Conservation (phyloP, 2,113 vertebrate genomes). For the Phylloscopus trochiloides region DNA sequence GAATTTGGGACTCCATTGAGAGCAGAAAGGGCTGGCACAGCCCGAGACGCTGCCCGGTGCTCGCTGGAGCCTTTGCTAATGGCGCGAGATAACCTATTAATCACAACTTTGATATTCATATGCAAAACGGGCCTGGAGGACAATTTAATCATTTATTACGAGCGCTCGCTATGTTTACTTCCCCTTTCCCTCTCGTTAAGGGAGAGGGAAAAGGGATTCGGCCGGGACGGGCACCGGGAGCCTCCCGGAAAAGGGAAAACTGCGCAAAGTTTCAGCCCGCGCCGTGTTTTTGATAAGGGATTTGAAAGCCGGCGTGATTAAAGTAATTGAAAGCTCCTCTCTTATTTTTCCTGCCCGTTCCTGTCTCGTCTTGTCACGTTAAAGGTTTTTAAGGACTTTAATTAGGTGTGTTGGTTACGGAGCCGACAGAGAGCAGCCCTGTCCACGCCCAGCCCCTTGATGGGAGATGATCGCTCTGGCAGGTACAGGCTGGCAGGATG, state of each 20-base stretch:
- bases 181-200: not conserved
- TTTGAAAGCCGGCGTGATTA: slow-evolving; percentile 5
- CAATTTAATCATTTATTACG: slow-evolving; percentile 59
- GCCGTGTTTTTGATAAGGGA: not conserved
- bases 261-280: not conserved
- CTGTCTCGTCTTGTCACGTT: slow-evolving; percentile 64
- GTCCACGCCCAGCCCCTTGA: slow-evolving; percentile 65
- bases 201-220: not conserved
- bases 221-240: not conserved
- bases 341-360: slow-evolving; percentile 42
- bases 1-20: slow-evolving; percentile 29
- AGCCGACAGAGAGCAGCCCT: slow-evolving; percentile 65
- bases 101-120: slow-evolving; percentile 52
- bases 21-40: slow-evolving; percentile 42
- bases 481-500: slow-evolving; percentile 68
- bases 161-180: slow-evolving; percentile 26
- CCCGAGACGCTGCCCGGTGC: not conserved
- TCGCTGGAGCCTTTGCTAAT: slow-evolving; percentile 30
- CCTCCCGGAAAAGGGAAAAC: not conserved
- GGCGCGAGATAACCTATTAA: slow-evolving; percentile 52
- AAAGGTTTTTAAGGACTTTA: slow-evolving; percentile 72
- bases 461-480: slow-evolving; percentile 67
- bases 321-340: slow-evolving; percentile 45
- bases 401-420: slow-evolving; percentile 61
- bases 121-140: slow-evolving; percentile 53